phyloP scores from a whole-genome alignment of 2,113 vertebrate genomes.

The Egretta garzetta region DNA sequence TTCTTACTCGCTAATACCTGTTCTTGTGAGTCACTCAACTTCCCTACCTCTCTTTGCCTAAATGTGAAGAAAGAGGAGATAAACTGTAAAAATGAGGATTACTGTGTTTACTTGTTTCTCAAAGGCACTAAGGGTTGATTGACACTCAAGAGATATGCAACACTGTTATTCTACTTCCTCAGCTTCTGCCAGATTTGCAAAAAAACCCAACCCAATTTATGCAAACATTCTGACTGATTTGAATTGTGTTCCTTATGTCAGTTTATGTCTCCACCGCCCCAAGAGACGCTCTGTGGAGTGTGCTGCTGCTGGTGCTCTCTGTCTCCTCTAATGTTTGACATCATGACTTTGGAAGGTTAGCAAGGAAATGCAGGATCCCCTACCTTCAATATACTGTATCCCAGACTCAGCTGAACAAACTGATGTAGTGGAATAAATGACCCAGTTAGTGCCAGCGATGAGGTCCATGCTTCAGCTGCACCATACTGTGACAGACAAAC shows the following conservation, averaged over 20 bases:
- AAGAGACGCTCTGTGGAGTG: not conserved
- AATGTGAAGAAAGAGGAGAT: not conserved
- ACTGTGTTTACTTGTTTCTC: not conserved
- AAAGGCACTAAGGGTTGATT: not conserved
- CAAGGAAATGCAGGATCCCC: not conserved
- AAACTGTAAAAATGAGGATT: not conserved
- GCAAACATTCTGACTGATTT: not conserved
- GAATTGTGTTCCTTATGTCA: not conserved
- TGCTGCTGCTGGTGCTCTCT: not conserved
- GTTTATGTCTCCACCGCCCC: not conserved
- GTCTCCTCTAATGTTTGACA: not conserved
- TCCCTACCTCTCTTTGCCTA: not conserved
- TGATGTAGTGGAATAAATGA: conserved; percentile 26
- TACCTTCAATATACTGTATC: not conserved
- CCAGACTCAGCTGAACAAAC: not conserved
- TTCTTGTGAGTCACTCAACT: not conserved
- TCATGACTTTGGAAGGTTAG: not conserved
- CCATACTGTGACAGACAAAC: not conserved
- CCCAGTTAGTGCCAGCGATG: not conserved
- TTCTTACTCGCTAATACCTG: not conserved
- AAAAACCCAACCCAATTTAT: not conserved
- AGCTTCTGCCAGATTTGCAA: not conserved
- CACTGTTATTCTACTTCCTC: not conserved
- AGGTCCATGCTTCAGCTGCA: not conserved
- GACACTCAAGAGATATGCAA: not conserved